These are phyloP conservation scores for Incurvaria masculella DNA, from an alignment of 2,888 invertebrate species.

Conservation along the genomic window DNA sequence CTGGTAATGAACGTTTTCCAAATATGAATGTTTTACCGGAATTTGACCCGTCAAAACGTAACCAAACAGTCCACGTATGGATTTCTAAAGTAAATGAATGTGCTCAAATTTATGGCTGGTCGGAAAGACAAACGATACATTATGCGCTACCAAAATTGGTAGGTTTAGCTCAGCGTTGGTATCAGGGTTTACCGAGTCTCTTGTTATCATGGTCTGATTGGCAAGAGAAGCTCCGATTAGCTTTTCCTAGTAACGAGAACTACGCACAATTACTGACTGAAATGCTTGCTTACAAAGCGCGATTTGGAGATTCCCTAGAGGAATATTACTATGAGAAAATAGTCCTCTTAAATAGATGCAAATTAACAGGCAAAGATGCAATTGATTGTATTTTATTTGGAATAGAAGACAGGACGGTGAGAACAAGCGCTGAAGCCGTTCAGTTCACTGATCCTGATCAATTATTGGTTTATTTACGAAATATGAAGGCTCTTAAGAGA, in stretches of 20 bases:
- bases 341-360: conserved; percentile 10
- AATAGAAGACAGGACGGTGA: conserved; percentile 9
- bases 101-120: background rate
- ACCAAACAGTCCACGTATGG: background rate
- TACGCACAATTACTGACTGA: conserved; percentile 18
- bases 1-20: no score
- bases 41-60: background rate
- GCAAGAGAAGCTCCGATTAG: conserved; percentile 16
- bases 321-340: conserved; percentile 14
- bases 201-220: conserved; percentile 19
- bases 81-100: background rate
- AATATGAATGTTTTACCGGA: no score
- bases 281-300: conserved; percentile 16
- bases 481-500: no score
- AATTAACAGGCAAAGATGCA: conserved; percentile 10
- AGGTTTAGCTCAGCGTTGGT: background rate
- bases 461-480: background rate
- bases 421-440: conserved; percentile 6
- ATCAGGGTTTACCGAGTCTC: conserved; percentile 13
- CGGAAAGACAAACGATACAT: background rate
- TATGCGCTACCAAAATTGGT: background rate
- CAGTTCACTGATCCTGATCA: conserved; percentile 5
- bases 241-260: conserved; percentile 19
- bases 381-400: conserved; percentile 11
- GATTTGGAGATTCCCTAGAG: conserved; percentile 13